Percentiles rank a stretch among this genome's conserved stretches.
These are phyloP conservation scores for Hirtodrosophila confusa DNA, from an alignment of 2,888 invertebrate species.

Conservation along the genomic window DNA sequence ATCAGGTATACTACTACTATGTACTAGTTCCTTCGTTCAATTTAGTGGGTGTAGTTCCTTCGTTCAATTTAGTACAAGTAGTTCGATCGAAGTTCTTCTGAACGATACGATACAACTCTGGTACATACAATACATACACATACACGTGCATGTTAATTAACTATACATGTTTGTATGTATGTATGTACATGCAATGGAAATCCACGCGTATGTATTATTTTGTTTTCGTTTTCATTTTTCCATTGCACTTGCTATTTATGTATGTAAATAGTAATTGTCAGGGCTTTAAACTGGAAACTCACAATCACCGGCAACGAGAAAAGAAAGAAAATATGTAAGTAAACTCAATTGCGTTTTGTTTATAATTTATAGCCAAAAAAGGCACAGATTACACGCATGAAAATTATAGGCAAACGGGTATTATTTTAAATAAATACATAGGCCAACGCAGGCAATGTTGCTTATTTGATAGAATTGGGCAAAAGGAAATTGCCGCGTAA, in stretches of 20 bases:
- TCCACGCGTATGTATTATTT: constrained; percentile 12
- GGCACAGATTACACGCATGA: no score
- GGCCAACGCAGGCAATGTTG: background rate
- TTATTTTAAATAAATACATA: background rate
- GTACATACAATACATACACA: background rate
- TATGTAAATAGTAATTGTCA: constrained; percentile 18
- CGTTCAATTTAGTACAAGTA: no score
- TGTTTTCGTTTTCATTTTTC: constrained; percentile 37
- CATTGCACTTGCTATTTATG: constrained; percentile 16
- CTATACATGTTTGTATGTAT: background rate
- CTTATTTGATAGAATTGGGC: constrained; percentile 5
- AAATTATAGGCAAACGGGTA: background rate
- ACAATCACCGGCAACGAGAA: constrained; percentile 22
- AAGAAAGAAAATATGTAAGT: background rate
- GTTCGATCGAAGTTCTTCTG: no score
- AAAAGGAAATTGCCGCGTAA: constrained; percentile 45
- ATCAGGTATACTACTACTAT: no score
- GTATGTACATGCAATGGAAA: constrained; percentile 1
- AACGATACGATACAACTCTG: no score
- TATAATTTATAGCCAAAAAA: constrained; percentile 8
- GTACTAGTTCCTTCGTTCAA: no score
- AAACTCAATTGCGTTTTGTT: constrained; percentile 11
- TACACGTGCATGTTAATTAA: constrained; percentile 7
- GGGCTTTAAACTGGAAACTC: constrained; percentile 10
- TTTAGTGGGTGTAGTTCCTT: no score